Base-by-base conservation (phyloP, 1,140 invertebrate species). In the Neodiprion lecontei region DNA sequence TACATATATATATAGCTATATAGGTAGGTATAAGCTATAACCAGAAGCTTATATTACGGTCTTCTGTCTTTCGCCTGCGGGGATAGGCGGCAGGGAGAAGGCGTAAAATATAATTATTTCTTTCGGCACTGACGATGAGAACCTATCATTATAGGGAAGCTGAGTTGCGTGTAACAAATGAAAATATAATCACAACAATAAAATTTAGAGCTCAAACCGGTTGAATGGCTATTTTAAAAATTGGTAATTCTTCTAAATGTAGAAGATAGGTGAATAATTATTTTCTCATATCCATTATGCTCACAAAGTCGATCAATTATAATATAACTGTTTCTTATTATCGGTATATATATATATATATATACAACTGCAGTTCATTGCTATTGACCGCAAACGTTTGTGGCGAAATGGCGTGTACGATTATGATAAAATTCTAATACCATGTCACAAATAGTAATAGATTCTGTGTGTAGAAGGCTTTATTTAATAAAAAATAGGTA, bases 141-240 rank as follows among this genome's bases (percentile, higher is more conserved):
- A 61, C 53, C 53, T 17, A 17, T 61, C 53, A 61, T 61, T 61
- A 61, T 61, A 61, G 53, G n/a, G 53, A 61, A 61, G 53, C 53
- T 61, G 53, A 61, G 3, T 9, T 61, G 53, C 53, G 53, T 11
- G 50, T 53, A 61, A 61, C n/a, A 61, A 61, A 61, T 61, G 53
- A 61, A 61, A 61, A 17, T 40, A 40, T 61, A 61, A 61, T 61
- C 53, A 61, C n/a, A 61, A 61, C 53, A 9, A 61, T 61, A 12
- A 61, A 17, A 5, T 12, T 14, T 17, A 61, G n/a, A 61, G 4
- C 53, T 61, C 53, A 61, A 61, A 12, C 0, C 2, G 28, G 28
- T 40, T 40, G 5, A 40, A 0, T 40, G 28, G 5, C 28, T 40
- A 40, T 40, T 40, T 40, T 40, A 3, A 40, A 40, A 40, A 40